phyloP scores from a whole-genome alignment of 2,888 invertebrate species.

The Cetonia aurata region DNA sequence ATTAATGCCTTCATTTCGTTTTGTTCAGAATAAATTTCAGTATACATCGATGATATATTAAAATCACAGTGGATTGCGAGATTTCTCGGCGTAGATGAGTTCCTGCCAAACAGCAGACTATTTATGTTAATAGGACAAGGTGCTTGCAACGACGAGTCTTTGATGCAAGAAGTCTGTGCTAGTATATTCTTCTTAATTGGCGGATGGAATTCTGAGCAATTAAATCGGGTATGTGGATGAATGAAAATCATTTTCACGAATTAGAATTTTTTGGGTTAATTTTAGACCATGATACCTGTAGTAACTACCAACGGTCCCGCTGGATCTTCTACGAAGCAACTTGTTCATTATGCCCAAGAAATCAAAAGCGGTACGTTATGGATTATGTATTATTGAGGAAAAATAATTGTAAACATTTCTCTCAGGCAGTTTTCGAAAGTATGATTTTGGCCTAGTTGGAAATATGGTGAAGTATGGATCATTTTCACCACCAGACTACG shows the following conservation, averaged over 20 bases:
- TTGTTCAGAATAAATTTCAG: too few species aligned
- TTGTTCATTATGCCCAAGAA: conserved; percentile 66
- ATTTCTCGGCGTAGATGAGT: conserved; percentile 71
- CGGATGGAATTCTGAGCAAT: conserved; percentile 72
- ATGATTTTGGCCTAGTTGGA: conserved; percentile 60
- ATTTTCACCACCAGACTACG: conserved; percentile 65
- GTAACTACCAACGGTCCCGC: conserved; percentile 65
- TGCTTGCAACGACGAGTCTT: conserved; percentile 70
- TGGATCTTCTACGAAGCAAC: conserved; percentile 65
- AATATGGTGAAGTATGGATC: conserved; percentile 59
- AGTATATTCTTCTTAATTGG: conserved; percentile 76
- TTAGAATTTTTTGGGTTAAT: too few species aligned
- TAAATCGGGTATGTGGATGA: conserved; percentile 66
- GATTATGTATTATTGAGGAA: not conserved
- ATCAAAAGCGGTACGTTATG: conserved; percentile 29
- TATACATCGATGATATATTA: not conserved
- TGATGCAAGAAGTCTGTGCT: conserved; percentile 73
- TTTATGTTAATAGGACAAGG: conserved; percentile 68
- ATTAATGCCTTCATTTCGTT: too few species aligned
- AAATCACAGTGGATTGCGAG: conserved; percentile 61
- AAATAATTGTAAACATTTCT: conserved; percentile 5
- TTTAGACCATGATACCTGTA: conserved; percentile 55
- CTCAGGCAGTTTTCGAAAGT: conserved; percentile 20
- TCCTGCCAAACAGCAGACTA: conserved; percentile 72
- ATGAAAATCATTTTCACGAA: too few species aligned